Percentiles rank a stretch among this genome's conserved stretches.
These are phyloP conservation scores for Nannoperca obscura DNA, from an alignment of 2,797 vertebrate species.

Conservation along the genomic window DNA sequence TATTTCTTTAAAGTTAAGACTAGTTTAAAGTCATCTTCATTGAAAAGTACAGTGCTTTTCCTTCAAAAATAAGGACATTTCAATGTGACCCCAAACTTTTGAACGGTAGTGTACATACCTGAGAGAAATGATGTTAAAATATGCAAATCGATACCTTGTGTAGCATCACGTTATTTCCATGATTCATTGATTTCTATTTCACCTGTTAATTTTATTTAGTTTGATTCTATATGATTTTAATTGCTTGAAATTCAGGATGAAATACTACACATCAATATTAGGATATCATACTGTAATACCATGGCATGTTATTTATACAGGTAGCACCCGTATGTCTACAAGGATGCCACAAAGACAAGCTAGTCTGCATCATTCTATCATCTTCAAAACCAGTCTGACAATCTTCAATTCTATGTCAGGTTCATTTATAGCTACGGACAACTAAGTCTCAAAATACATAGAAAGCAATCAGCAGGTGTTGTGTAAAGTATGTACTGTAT, in stretches of 20 bases:
- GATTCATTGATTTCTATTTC: not conserved
- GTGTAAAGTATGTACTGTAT: not conserved
- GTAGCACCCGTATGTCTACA: not conserved
- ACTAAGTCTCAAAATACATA: not conserved
- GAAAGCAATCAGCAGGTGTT: not conserved
- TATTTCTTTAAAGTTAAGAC: no score
- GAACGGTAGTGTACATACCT: no score
- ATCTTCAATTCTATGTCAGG: not conserved
- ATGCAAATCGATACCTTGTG: no score
- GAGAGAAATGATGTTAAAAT: not conserved
- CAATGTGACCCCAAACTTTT: no score
- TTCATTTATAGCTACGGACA: slow-evolving; percentile 1
- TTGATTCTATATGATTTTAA: not conserved
- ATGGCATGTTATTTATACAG: not conserved
- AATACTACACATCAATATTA: not conserved
- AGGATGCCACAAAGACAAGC: not conserved
- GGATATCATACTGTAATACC: not conserved
- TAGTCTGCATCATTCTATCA: slow-evolving; percentile 1
- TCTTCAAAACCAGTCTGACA: slow-evolving; percentile 19
- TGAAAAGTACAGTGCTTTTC: no score
- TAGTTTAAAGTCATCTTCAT: no score
- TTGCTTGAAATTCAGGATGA: not conserved
- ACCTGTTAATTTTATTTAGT: not conserved
- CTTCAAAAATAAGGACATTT: no score
- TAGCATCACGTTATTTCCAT: not conserved